Conservation (phyloP, 2,113 vertebrate species). For the Theropithecus gelada region DNA sequence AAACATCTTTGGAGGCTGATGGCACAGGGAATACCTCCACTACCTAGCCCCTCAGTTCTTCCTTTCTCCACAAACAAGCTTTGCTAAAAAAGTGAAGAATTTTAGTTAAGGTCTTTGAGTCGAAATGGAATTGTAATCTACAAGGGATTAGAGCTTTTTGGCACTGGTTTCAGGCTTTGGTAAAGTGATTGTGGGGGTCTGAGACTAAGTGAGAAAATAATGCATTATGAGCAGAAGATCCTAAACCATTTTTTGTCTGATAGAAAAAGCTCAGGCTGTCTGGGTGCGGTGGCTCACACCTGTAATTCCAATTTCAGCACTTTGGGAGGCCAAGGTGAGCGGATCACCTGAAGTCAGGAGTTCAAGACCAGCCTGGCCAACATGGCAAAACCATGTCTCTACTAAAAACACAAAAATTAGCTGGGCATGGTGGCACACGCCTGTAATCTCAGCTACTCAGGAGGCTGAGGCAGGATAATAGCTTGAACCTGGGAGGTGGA, state of each 20-base stretch:
- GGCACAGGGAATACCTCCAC: not conserved
- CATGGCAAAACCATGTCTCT: too few relatives aligned
- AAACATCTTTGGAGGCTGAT: not conserved
- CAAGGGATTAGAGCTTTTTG: not conserved
- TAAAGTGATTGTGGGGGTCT: not conserved
- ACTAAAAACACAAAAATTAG: too few relatives aligned
- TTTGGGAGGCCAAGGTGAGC: too few relatives aligned
- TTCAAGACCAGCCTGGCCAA: too few relatives aligned
- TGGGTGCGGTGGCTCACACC: too few relatives aligned
- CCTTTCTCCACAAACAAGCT: not conserved
- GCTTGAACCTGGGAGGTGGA: too few relatives aligned
- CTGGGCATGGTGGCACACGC: too few relatives aligned
- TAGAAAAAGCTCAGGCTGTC: not conserved
- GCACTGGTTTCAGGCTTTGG: not conserved
- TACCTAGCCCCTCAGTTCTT: not conserved
- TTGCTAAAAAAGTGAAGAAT: not conserved
- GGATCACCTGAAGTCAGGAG: too few relatives aligned
- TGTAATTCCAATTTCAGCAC: too few relatives aligned
- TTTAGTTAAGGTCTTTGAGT: not conserved
- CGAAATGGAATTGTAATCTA: not conserved
- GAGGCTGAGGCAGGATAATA: too few relatives aligned
- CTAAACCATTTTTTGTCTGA: not conserved
- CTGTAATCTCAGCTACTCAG: too few relatives aligned
- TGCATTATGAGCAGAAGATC: not conserved
- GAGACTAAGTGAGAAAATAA: not conserved